phyloP scores from a whole-genome alignment of 2,113 vertebrate genomes.

The Cheirogaleus medius region DNA sequence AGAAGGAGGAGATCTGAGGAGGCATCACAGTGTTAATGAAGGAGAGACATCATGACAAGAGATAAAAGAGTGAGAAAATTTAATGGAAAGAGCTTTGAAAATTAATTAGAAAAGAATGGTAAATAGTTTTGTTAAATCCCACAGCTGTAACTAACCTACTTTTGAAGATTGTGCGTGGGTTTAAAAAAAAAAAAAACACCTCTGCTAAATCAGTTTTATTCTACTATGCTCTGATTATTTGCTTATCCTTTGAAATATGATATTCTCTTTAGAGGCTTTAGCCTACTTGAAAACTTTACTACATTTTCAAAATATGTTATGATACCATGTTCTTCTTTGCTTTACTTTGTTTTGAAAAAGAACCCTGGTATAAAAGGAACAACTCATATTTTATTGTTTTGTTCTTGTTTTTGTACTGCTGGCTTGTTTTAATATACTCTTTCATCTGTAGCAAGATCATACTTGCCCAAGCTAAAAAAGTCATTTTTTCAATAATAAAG shows the following conservation, averaged over 20 bases:
- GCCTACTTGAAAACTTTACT: slow-evolving; percentile 62
- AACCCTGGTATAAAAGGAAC: neutral
- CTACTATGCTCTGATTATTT: neutral
- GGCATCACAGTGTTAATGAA: neutral
- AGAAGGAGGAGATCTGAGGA: neutral
- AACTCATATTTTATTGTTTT: neutral
- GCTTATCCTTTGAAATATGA: slow-evolving; percentile 59
- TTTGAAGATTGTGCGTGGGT: slow-evolving; percentile 15
- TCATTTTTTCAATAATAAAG: neutral
- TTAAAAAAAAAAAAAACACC: neutral
- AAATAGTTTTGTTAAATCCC: slow-evolving; percentile 51
- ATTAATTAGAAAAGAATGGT: slow-evolving; percentile 65
- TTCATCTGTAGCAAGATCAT: slow-evolving; percentile 24
- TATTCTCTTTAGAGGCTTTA: slow-evolving; percentile 1
- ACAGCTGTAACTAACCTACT: slow-evolving; percentile 71
- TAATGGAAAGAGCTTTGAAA: slow-evolving; percentile 67
- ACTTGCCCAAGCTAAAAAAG: neutral
- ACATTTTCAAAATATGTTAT: neutral
- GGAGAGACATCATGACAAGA: slow-evolving; percentile 45
- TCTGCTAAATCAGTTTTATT: slow-evolving; percentile 50
- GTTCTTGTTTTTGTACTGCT: slow-evolving; percentile 15
- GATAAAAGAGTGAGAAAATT: slow-evolving; percentile 39
- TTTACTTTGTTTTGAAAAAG: slow-evolving; percentile 40
- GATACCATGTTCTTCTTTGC: neutral
- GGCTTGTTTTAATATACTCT: neutral